Evolutionary conservation across 2,797 vertebrate genomes (phyloP).

Genomic region (Scolopax bukidnonensis): DNA sequence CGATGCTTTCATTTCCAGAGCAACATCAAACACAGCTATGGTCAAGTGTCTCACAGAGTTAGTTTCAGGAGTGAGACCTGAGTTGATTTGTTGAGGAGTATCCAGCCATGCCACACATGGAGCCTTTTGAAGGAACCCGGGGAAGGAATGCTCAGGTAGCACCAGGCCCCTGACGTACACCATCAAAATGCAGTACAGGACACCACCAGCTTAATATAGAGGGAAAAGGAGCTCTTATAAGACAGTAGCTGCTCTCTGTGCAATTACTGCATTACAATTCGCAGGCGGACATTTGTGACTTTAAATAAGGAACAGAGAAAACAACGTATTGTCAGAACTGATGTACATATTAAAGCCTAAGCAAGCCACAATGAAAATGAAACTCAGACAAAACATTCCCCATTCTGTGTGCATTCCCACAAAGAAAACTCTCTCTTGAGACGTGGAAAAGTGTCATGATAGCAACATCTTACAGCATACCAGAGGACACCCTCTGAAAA

Average conservation of each 20-base stretch:
- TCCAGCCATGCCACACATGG: neutral
- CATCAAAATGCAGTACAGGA: neutral
- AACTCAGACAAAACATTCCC: neutral
- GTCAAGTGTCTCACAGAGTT: neutral
- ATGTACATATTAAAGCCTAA: neutral
- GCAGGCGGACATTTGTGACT: neutral
- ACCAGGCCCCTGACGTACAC: accelerated
- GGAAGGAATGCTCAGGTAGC: neutral
- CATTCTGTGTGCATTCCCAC: neutral
- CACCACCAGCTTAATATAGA: neutral
- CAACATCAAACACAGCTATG: neutral
- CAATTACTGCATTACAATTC: neutral
- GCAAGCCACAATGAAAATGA: neutral
- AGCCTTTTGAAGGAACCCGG: neutral
- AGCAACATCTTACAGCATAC: neutral
- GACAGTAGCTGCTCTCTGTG: neutral
- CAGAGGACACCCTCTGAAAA: neutral
- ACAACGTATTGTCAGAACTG: neutral
- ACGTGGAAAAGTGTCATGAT: neutral
- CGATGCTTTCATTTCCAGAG: neutral
- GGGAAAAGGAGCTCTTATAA: neutral
- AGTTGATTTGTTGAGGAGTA: neutral
- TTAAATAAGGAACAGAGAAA: neutral
- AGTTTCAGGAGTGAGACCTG: neutral
- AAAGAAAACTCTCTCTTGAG: neutral